Conservation (phyloP, 2,888 invertebrate genomes). For the Chrysolina americana region DNA sequence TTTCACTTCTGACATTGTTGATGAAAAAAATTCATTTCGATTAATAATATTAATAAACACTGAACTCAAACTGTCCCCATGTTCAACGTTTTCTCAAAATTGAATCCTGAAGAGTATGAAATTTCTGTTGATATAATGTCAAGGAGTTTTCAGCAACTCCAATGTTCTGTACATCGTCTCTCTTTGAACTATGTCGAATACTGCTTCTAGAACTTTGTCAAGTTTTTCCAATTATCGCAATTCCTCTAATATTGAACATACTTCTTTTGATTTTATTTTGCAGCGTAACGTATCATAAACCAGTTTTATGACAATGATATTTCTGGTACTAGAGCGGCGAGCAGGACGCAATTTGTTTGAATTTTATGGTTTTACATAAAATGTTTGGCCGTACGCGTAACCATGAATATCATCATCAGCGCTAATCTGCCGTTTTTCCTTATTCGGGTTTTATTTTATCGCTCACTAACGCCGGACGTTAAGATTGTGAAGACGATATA, state of each 20-base stretch:
- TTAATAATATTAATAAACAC: no score
- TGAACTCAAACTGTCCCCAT: no score
- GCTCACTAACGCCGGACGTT: constrained; percentile 6
- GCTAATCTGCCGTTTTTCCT: constrained; percentile 24
- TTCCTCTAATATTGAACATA: not conserved
- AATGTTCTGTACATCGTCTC: no score
- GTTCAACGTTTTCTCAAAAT: no score
- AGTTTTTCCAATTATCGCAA: not conserved
- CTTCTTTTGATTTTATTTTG: constrained; percentile 4
- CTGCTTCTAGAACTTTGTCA: no score
- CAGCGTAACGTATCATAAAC: constrained; percentile 15
- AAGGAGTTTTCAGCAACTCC: no score
- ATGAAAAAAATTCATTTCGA: no score
- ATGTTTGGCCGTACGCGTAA: constrained; percentile 20
- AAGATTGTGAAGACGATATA: constrained; percentile 9
- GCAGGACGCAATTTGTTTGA: constrained; percentile 16
- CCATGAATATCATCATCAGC: constrained; percentile 18
- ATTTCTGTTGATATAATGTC: no score
- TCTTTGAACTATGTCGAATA: no score
- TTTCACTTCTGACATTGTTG: no score
- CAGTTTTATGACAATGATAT: constrained; percentile 4
- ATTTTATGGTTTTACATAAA: constrained; percentile 19
- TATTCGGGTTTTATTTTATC: constrained; percentile 18
- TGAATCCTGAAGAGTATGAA: no score
- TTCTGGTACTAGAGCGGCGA: constrained; percentile 1